Evolutionary conservation across 1,140 invertebrate genomes (phyloP).

Genomic region (Whitmania pigra): DNA sequence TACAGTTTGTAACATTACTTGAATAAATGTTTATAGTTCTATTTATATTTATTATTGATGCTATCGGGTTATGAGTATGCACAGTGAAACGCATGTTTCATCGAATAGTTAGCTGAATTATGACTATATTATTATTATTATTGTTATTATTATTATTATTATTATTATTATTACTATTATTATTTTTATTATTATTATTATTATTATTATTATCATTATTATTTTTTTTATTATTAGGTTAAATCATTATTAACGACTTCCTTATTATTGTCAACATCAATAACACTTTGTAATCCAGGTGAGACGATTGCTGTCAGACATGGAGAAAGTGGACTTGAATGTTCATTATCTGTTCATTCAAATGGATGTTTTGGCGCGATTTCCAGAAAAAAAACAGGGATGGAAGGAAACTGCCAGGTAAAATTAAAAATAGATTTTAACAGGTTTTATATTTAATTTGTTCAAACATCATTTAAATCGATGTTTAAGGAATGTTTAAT

Average conservation of each 20-base stretch:
- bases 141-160: background rate
- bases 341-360: conserved; percentile 3
- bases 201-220: background rate
- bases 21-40: background rate
- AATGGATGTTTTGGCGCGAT: background rate
- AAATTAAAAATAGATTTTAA: no score
- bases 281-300: background rate
- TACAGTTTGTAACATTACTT: background rate
- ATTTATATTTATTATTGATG: background rate
- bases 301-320: background rate
- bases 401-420: conserved; percentile 8
- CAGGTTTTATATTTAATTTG: no score
- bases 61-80: background rate
- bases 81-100: background rate
- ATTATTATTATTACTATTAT: background rate
- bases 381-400: conserved; percentile 9
- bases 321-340: background rate
- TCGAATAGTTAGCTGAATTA: background rate
- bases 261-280: background rate
- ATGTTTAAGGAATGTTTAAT: no score
- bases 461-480: no score
- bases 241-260: background rate
- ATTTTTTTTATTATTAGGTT: background rate
- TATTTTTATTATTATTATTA: background rate
- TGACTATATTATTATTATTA: background rate